Evolutionary conservation across 2,113 vertebrate species (phyloP).

Genomic region (human (Homo sapiens)): GRCh38 chr13:71784001-71784500

Average conservation of each 20-base stretch:
- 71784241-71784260: neutral
- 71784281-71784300: neutral
- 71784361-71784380: neutral
- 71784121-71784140: neutral
- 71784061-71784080: neutral
- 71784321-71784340: neutral
- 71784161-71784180: neutral
- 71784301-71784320: neutral
- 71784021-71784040: neutral
- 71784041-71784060: neutral
- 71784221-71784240: neutral
- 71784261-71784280: fast-evolving
- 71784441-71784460: neutral
- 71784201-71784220: neutral
- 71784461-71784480: neutral
- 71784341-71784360: neutral
- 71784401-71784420: neutral
- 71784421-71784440: neutral
- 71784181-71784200: neutral
- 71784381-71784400: neutral
- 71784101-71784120: neutral
- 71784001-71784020: neutral
- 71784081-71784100: neutral
- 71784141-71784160: neutral
- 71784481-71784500: neutral